Evolutionary conservation across 2,888 invertebrate genomes (phyloP), one percentile per base, ranked within the genome.

Genomic region (Perdita meconis): DNA sequence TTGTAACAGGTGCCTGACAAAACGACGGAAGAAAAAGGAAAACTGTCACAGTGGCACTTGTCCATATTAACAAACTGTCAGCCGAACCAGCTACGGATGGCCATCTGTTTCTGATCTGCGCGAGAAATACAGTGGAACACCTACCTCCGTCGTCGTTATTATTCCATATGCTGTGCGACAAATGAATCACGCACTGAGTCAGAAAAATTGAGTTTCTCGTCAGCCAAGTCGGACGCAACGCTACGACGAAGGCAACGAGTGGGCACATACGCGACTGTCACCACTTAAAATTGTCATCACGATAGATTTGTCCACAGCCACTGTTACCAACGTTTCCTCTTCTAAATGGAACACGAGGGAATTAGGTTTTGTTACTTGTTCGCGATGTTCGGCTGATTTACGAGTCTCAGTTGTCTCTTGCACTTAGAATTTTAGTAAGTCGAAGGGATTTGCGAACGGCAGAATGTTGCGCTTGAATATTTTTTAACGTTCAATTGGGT

Each of bases 271-370:
- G 75, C 85, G 83, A 66, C 85, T 83, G 83, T 82, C 83, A 85
- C 78, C 68, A 74, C 83, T 83, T 78, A 70, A 84, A 84, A 82
- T 82, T 85, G 83, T 85, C 85, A 83, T 83, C 78, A 70, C 81
- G 78, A 81, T 70, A 57, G 76, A 78, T 78, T 65, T 64, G 63
- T 66, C 69, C 64, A 56, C 51, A 44, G 50, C 50, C 82, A 84
- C 53, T 80, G 72, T 40, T 84, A 53, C 84, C 84, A 84, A 84
- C 80, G 5, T 50, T 34, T 47, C 10, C 10, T 19, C 19, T 10
- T 19, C 6, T 19, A 10, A 19, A 19, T 3, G 19, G 6, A 47
- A 3, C 10, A 19, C 47, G 16, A 30, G 40, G n/a, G 26, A 60
- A 57, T 22, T 56, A 4, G 8, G 10, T 6, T 30, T 30, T 30